Base-by-base conservation (phyloP, 2,797 vertebrate genomes). In the Spea hammondii region DNA sequence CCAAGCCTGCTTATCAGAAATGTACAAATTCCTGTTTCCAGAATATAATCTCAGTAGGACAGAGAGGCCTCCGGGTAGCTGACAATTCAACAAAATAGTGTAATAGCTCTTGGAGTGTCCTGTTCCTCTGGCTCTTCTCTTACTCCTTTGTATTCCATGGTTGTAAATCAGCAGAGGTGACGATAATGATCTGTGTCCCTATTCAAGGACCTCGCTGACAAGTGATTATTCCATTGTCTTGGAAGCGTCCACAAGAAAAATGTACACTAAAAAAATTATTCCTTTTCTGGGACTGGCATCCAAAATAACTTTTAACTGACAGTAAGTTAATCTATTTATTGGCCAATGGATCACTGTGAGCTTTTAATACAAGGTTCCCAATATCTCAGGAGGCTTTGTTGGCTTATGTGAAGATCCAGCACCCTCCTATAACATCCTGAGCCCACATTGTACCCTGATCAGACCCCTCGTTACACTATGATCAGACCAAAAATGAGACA, bases 161-260 rank as follows among this genome's bases (percentile, higher is more conserved):
- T 80, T 71, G 73, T 80, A 80, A 80, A 80, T 80, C 79, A 80
- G 60, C 32, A 65, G 46, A 66, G 60, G 65, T 60, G 70, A 73
- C 46, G 55, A 73, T 73, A 46, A 72, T 54, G 49, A 59, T 51
- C 47, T 79, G 17, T 79, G 64, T 68, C 64, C 65, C 67, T 47
- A 50, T 50, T 12, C 32, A 17, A 47, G 55, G 59, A 50, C 65
- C 47, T 4, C 50, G 7, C 62, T 14, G 50, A 12, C 77, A 66
- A 48, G 45, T 71, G 13, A 78, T 72, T 78, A 78, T 78, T 57
- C 47, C 70, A 59, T 72, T 72, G 62, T 72, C 64, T 72, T 71
- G 57, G 44, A 45, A 46, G 69, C 32, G 69, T 70, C 68, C 51
- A 47, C 59, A 64, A 10, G 75, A 44, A 44, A 12, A 4, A 57